Conservation (phyloP, 2,113 vertebrate species). For the Gallinago jamesoni region DNA sequence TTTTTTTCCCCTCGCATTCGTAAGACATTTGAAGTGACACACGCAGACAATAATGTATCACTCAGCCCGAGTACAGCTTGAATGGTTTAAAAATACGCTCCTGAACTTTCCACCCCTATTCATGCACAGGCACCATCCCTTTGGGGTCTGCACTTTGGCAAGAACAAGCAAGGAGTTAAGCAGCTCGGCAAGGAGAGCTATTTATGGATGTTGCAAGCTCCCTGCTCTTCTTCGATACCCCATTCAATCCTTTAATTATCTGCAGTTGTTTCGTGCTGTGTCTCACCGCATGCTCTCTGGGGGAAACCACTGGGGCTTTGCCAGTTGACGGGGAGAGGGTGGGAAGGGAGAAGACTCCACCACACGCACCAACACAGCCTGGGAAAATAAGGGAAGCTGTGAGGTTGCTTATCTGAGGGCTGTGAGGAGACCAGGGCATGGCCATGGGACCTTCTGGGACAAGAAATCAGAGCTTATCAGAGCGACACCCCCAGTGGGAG, state of each 20-base stretch:
- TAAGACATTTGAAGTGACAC: conserved; percentile 16
- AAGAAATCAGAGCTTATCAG: neutral
- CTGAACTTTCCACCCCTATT: conserved; percentile 62
- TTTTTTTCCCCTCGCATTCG: neutral
- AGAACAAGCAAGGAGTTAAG: conserved; percentile 60
- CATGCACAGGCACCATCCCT: conserved; percentile 28
- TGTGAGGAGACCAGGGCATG: neutral
- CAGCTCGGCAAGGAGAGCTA: conserved; percentile 52
- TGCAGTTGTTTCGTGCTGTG: conserved; percentile 52
- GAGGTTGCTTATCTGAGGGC: neutral
- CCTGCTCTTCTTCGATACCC: conserved; percentile 12
- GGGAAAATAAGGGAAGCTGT: neutral
- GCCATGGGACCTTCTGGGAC: neutral
- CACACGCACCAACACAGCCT: accelerated
- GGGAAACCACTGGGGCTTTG: neutral
- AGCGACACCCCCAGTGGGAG: neutral
- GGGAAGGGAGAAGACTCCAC: neutral
- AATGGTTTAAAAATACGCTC: conserved; percentile 46
- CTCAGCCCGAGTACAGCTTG: neutral
- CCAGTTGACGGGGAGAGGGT: neutral
- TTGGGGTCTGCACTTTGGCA: conserved; percentile 59
- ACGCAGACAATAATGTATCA: conserved; percentile 18
- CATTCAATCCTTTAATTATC: conserved; percentile 67
- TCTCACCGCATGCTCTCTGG: neutral
- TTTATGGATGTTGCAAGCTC: conserved; percentile 54